phyloP scores from a whole-genome alignment of 1,140 invertebrate genomes.

The Triops cancriformis region DNA sequence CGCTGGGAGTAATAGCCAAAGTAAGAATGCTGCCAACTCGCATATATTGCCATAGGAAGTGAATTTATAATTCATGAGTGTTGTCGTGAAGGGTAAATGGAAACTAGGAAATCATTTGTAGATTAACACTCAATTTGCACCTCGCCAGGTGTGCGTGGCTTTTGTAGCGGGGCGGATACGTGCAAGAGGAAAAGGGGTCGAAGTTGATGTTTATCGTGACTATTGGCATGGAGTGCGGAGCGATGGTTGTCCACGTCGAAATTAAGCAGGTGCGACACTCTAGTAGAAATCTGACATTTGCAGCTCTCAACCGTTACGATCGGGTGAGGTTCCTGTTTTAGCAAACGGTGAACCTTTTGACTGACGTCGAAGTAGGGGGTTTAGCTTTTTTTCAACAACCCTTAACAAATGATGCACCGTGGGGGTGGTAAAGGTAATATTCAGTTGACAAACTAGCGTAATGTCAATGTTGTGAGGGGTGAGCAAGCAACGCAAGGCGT shows the following conservation, averaged over 20 bases:
- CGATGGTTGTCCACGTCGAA: background rate
- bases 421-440: background rate
- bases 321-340: background rate
- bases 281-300: background rate
- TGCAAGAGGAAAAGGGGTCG: background rate
- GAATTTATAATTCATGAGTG: background rate
- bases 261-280: conserved; percentile 2
- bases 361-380: background rate
- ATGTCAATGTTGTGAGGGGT: background rate
- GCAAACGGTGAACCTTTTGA: background rate
- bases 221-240: background rate
- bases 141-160: background rate
- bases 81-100: background rate
- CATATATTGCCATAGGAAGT: background rate
- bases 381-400: background rate
- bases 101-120: background rate
- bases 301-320: background rate
- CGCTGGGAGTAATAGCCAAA: too few relatives aligned
- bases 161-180: background rate
- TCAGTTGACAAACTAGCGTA: conserved; percentile 12
- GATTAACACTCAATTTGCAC: background rate
- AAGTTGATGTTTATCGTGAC: background rate
- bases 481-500: background rate
- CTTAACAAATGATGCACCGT: background rate
- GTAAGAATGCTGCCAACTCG: too few relatives aligned